A percentile compares a stretch with the other conserved stretches of the same genome.
Evolutionary conservation across 2,113 vertebrate species (phyloP).

Genomic region (Arenaria interpres): DNA sequence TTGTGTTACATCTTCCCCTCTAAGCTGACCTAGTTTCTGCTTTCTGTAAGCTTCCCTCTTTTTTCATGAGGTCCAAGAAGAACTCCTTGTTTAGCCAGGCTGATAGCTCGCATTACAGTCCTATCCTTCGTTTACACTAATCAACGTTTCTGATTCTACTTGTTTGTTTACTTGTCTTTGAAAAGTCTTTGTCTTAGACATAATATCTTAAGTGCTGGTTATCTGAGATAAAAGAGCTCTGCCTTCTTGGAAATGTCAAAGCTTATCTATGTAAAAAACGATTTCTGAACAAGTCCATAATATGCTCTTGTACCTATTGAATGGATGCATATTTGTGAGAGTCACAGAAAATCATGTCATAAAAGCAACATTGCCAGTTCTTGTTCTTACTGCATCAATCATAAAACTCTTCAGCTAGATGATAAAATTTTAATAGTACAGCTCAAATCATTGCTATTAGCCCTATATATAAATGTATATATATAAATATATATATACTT

Average conservation of each 20-base stretch:
- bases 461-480: not conserved
- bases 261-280: not conserved
- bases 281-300: not conserved
- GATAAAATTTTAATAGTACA: not conserved
- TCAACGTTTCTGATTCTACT: not conserved
- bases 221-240: not conserved
- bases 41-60: not conserved
- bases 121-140: not conserved
- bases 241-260: not conserved
- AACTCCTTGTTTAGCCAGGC: not conserved
- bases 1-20: not conserved
- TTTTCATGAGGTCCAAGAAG: not conserved
- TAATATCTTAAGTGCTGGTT: not conserved
- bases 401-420: not conserved
- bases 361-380: not conserved
- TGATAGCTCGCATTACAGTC: not conserved
- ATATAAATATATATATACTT: not conserved
- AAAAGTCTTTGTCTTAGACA: not conserved
- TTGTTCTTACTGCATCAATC: not conserved
- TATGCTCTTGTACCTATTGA: not conserved
- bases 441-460: not conserved
- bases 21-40: not conserved
- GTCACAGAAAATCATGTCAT: not conserved
- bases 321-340: not conserved
- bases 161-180: not conserved